A percentile compares a stretch with the other conserved stretches of the same genome.
Conservation (phyloP, 2,888 invertebrate genomes). For the Phortica okadai region DNA sequence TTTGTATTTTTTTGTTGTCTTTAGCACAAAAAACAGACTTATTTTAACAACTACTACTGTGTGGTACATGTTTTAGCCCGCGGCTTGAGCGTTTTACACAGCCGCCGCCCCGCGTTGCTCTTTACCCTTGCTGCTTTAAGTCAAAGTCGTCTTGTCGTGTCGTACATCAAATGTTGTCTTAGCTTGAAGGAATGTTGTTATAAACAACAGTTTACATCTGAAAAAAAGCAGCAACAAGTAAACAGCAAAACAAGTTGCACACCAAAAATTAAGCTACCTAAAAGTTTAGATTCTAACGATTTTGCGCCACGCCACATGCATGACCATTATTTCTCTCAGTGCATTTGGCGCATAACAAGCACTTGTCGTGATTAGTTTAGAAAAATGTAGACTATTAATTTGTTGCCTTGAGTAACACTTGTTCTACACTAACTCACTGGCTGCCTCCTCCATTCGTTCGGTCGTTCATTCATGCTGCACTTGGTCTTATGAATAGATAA, state of each 20-base stretch:
- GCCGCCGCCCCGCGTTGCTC: not conserved
- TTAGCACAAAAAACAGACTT: not conserved
- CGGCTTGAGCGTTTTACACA: not conserved
- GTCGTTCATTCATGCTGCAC: not conserved
- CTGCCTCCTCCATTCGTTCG: constrained; percentile 22
- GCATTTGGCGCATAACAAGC: constrained; percentile 11
- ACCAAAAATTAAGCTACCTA: not conserved
- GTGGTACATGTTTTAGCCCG: constrained; percentile 10
- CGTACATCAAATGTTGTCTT: constrained; percentile 11
- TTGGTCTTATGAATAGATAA: not conserved
- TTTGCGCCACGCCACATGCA: not conserved
- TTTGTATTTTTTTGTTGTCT: not conserved
- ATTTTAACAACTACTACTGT: constrained; percentile 23
- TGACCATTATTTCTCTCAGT: constrained; percentile 1
- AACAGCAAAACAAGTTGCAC: not conserved
- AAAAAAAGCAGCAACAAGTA: not conserved
- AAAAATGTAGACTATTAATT: constrained; percentile 54
- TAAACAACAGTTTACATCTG: not conserved
- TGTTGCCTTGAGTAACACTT: constrained; percentile 58
- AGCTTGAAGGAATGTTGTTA: constrained; percentile 22
- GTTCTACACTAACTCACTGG: constrained; percentile 37
- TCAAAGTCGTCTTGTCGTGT: not conserved
- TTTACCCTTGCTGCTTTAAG: not conserved
- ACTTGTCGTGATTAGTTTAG: constrained; percentile 56
- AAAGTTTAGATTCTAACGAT: not conserved